Percentiles rank a stretch among this genome's conserved stretches.
Evolutionary conservation across 2,888 invertebrate species (phyloP).

Genomic region (Nemurella pictetii): DNA sequence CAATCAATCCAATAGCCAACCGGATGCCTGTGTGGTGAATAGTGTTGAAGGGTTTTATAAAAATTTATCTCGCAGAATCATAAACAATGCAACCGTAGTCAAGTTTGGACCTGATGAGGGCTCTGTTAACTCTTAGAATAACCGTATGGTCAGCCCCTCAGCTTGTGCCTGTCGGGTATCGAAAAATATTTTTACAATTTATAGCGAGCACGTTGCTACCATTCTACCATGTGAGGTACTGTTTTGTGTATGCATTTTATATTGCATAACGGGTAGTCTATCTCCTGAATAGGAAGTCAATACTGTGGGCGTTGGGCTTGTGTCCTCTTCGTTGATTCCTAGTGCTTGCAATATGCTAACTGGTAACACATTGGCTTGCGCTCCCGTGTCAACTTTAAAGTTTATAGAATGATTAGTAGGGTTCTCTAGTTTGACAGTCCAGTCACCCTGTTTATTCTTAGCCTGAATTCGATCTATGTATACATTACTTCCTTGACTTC

Average conservation of each 20-base stretch:
- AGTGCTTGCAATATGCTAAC: too few species aligned
- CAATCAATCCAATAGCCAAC: too few species aligned
- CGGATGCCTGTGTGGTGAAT: conserved; percentile 12
- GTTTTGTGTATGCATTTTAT: too few species aligned
- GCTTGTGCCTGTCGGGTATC: background rate
- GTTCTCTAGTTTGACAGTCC: too few species aligned
- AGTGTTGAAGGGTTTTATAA: background rate
- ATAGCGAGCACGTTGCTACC: background rate
- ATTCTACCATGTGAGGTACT: conserved; percentile 28
- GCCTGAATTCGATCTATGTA: background rate
- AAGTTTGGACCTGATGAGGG: background rate
- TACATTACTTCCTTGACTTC: background rate
- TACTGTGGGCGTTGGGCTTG: too few species aligned
- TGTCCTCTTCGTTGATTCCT: too few species aligned
- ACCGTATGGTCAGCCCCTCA: conserved; percentile 11
- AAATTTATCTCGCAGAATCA: background rate
- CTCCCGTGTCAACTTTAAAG: too few species aligned
- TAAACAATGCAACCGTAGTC: conserved; percentile 19
- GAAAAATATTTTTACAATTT: conserved; percentile 4
- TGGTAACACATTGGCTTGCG: too few species aligned
- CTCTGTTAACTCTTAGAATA: background rate
- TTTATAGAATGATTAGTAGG: too few species aligned
- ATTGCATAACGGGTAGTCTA: conserved; percentile 17
- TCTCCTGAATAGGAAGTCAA: background rate
- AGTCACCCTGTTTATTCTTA: too few species aligned